Percentiles rank a stretch among this genome's conserved stretches.
Conservation (phyloP, 92 coral and sea anemone species). For the Zoanthus sansibaricus region DNA sequence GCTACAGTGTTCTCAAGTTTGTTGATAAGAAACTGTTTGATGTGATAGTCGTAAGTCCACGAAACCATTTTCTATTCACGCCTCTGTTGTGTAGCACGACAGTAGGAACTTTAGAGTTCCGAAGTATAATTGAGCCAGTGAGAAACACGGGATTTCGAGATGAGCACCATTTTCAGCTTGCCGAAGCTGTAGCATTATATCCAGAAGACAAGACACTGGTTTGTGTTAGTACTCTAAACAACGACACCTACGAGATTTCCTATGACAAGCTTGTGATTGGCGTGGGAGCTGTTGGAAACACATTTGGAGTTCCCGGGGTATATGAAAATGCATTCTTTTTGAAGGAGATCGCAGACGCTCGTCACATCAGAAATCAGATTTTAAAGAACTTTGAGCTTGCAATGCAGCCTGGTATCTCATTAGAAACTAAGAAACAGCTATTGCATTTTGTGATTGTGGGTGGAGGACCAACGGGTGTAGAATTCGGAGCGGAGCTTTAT, state of each 20-base stretch:
- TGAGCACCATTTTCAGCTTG: constrained; percentile 97
- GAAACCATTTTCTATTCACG: constrained; percentile 95
- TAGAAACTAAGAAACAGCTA: constrained; percentile 81
- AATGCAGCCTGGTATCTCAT: constrained; percentile 89
- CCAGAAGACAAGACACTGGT: constrained; percentile 69
- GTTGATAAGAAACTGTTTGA: constrained; percentile 92
- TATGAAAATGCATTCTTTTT: constrained; percentile 89
- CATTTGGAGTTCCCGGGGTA: constrained; percentile 97
- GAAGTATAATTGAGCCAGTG: constrained; percentile 96
- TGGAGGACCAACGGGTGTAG: constrained; percentile 99
- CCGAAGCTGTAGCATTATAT: constrained; percentile 78
- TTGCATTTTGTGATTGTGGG: constrained; percentile 98
- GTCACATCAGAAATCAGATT: constrained; percentile 91
- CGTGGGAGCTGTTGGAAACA: constrained; percentile 95
- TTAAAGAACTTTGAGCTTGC: constrained; percentile 96
- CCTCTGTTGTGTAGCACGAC: constrained; percentile 96
- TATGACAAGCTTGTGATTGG: constrained; percentile 97
- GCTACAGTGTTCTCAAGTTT: constrained; percentile 93
- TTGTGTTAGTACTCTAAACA: constrained; percentile 84
- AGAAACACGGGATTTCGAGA: constrained; percentile 97
- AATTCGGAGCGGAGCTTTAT: constrained; percentile 98
- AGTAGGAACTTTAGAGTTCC: constrained; percentile 95
- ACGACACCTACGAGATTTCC: constrained; percentile 65
- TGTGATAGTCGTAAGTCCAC: constrained; percentile 93
- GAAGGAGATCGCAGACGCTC: constrained; percentile 98